phyloP scores from a whole-genome alignment of 2,797 vertebrate genomes.

The Morus bassanus region DNA sequence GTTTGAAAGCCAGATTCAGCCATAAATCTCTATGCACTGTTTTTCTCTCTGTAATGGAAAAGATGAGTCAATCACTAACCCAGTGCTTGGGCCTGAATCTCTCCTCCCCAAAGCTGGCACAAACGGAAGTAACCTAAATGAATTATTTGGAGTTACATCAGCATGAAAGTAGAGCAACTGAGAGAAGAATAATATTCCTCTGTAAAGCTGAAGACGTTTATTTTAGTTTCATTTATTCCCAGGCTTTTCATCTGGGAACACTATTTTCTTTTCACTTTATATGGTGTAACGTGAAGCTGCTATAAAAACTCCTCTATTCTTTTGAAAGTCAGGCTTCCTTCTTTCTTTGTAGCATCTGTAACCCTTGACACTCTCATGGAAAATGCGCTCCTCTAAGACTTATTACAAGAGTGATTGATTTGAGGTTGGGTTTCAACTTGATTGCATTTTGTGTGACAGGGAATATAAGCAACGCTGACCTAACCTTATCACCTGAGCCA shows the following conservation, averaged over 20 bases:
- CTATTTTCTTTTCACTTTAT: neutral
- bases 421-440: neutral
- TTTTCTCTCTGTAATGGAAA: neutral
- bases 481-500: neutral
- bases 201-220: slow-evolving; percentile 24
- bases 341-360: neutral
- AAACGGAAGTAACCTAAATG: neutral
- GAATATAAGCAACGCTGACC: neutral
- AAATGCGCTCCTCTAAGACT: neutral
- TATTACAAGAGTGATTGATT: neutral
- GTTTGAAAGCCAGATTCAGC: neutral
- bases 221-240: slow-evolving; percentile 52
- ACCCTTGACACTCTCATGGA: neutral
- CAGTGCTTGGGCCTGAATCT: neutral
- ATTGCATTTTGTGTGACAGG: neutral
- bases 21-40: neutral
- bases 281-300: neutral
- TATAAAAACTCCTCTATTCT: neutral
- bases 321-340: neutral
- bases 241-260: neutral
- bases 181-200: neutral
- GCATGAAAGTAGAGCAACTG: neutral
- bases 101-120: neutral
- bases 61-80: neutral
- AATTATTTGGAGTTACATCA: neutral